Conservation (phyloP, 2,113 vertebrate species). For the Calyptomena viridis region DNA sequence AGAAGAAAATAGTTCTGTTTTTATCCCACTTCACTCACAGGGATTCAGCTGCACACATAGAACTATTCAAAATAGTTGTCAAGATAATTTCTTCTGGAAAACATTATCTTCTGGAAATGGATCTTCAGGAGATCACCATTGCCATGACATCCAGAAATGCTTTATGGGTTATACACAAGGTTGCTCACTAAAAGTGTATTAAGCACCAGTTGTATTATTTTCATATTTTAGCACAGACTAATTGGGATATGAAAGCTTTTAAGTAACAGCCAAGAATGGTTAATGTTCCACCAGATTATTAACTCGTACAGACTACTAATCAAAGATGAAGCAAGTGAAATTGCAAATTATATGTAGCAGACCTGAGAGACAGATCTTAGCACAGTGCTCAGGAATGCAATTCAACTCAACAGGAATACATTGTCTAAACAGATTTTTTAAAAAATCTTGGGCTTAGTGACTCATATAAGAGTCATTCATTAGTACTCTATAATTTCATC, state of each 20-base stretch:
- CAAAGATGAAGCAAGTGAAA: slow-evolving; percentile 24
- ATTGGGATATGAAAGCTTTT: slow-evolving; percentile 17
- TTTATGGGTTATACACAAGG: neutral
- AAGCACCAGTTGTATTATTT: neutral
- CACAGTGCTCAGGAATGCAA: slow-evolving; percentile 6
- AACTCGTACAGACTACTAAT: slow-evolving; percentile 19
- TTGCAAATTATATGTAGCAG: slow-evolving; percentile 37
- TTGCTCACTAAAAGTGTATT: neutral
- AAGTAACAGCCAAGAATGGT: neutral
- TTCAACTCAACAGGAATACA: neutral
- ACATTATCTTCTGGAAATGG: too few species aligned
- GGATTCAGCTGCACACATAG: neutral
- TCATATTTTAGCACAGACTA: neutral
- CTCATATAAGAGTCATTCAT: neutral
- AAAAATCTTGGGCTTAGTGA: slow-evolving; percentile 7
- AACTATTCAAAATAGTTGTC: neutral
- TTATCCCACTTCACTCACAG: neutral
- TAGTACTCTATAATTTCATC: slow-evolving; percentile 35
- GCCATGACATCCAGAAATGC: neutral
- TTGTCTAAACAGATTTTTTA: neutral
- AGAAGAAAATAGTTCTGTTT: neutral
- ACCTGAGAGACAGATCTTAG: slow-evolving; percentile 16
- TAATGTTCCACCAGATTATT: slow-evolving; percentile 20
- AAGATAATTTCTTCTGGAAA: neutral
- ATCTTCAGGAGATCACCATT: neutral